Evolutionary conservation across 2,888 invertebrate genomes (phyloP), one percentile per base, ranked within the genome.

Genomic region (Acrobasis suavella): DNA sequence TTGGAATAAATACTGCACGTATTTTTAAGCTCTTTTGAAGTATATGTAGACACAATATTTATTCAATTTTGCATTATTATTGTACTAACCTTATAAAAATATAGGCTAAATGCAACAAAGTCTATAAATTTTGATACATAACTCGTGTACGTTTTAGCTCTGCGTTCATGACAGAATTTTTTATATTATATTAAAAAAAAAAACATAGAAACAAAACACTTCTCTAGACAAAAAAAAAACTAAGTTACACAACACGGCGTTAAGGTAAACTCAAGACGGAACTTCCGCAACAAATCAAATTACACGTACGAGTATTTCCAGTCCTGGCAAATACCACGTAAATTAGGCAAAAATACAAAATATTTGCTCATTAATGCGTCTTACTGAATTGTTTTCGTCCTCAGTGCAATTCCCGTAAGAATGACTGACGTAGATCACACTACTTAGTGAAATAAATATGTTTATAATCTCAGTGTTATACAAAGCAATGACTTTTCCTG

Each of bases 391-490:
- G 12, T 64, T 59, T 56, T 39, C 12, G 49, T 37, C 50, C 2
- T 39, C 14, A 46, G n/a, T 39, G 59, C 17, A 37, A 42, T 64
- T 63, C 62, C 51, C 51, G 59, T 38, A 64, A 58, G 37, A 62
- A 49, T 51, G 60, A 67, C 63, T 83, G 83, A 84, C 81, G 82
- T 69, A 81, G 46, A 62, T 80, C 55, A 67, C 75, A 76, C 77
- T 58, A 32, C 54, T 50, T 58, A 64, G 69, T 54, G 63, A 75
- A 75, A 77, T 69, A 74, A 70, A 56, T 22, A 56, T 56, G 56
- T 56, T 56, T 17, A 22, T 42, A 56, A 2, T 16, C 16, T 17
- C 14, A 22, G n/a, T 22, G 37, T 52, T 12, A 46, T 8, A 50
- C 60, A 65, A 61, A 60, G 38, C 60, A 64, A 58, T 50, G 37